Evolutionary conservation across 2,797 vertebrate genomes (phyloP).

Genomic region (Myotis daubentonii): DNA sequence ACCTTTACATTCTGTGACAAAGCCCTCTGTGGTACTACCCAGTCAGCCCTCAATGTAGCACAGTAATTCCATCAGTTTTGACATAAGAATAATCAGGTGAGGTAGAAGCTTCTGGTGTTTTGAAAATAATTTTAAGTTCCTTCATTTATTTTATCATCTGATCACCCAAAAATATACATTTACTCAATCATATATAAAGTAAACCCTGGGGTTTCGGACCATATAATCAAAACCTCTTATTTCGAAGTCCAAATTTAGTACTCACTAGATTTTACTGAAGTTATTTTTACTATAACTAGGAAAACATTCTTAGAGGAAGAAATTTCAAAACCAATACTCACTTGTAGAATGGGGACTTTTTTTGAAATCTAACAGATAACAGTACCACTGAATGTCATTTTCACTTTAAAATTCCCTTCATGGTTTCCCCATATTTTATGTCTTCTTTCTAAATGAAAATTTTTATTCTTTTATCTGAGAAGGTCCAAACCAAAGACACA

Average conservation of each 20-base stretch:
- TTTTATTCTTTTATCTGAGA: constrained; percentile 6
- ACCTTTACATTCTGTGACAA: background rate
- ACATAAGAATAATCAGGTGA: background rate
- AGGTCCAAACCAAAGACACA: constrained; percentile 39
- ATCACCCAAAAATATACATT: constrained; percentile 11
- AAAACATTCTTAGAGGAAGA: constrained; percentile 23
- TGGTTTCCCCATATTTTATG: constrained; percentile 10
- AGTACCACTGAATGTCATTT: constrained; percentile 37
- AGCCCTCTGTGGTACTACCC: background rate
- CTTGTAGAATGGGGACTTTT: background rate
- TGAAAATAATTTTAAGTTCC: constrained; percentile 11
- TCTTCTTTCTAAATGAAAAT: constrained; percentile 53
- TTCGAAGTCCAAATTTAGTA: constrained; percentile 33
- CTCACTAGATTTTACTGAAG: constrained; percentile 28
- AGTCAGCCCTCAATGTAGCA: background rate
- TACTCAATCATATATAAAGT: constrained; percentile 10
- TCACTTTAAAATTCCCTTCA: constrained; percentile 37
- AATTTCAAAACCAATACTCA: constrained; percentile 23
- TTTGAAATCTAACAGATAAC: constrained; percentile 2
- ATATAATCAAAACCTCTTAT: constrained; percentile 25
- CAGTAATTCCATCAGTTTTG: background rate
- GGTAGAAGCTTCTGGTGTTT: background rate
- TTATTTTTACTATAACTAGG: constrained; percentile 34
- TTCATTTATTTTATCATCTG: constrained; percentile 6
- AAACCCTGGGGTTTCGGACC: constrained; percentile 16